A percentile compares a stretch with the other conserved stretches of the same genome.
phyloP scores from a whole-genome alignment of 2,113 vertebrate species.

The Butorides virescens region DNA sequence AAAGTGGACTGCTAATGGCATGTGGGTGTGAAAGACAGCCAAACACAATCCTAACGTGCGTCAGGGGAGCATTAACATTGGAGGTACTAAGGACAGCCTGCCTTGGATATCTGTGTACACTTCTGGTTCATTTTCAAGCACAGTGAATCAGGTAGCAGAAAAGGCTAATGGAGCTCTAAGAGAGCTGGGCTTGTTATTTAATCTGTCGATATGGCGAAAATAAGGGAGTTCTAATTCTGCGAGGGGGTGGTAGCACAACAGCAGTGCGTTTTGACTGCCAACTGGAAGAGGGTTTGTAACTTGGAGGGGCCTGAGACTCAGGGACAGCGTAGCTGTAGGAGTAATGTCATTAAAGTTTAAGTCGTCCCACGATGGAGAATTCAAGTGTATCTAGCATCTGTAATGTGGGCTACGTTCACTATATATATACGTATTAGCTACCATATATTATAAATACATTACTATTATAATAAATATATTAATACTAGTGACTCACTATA shows the following conservation, averaged over 20 bases:
- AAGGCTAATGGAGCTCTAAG: neutral
- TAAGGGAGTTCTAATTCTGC: neutral
- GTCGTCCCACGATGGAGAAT: neutral
- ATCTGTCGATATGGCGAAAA: neutral
- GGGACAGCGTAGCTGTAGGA: accelerated
- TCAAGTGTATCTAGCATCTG: neutral
- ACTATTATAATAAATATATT: neutral
- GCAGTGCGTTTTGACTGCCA: accelerated
- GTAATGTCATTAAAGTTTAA: neutral
- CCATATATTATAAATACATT: neutral
- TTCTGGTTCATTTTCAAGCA: neutral
- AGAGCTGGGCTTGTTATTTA: neutral
- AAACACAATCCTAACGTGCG: neutral
- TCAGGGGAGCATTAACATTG: accelerated
- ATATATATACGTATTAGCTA: neutral
- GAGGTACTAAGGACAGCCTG: neutral
- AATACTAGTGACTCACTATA: neutral
- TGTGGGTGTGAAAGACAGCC: neutral
- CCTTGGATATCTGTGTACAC: neutral
- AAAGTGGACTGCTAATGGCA: neutral
- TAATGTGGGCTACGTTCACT: neutral
- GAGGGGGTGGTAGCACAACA: neutral
- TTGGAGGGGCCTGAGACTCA: neutral
- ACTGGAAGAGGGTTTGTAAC: neutral
- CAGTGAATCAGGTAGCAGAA: neutral